phyloP scores from a whole-genome alignment of 2,113 vertebrate species.

The Martes martes region DNA sequence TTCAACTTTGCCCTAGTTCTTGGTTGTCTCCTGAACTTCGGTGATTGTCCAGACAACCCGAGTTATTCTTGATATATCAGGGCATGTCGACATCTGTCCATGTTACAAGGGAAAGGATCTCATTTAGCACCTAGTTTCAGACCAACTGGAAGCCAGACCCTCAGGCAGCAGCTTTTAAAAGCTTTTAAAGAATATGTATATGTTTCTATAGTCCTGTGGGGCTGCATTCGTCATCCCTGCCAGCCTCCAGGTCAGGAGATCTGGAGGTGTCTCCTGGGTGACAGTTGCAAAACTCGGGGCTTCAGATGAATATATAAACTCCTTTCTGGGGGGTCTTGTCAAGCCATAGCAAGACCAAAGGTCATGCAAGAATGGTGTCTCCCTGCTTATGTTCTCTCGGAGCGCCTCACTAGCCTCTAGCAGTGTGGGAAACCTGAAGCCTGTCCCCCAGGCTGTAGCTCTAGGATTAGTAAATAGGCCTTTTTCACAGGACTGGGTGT shows the following conservation, averaged over 20 bases:
- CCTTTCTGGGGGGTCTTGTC: background rate
- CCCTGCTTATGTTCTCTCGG: background rate
- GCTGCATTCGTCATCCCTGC: background rate
- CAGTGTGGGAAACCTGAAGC: background rate
- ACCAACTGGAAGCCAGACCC: background rate
- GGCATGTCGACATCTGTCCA: background rate
- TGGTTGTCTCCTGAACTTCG: background rate
- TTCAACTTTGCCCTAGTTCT: background rate
- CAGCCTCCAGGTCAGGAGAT: background rate
- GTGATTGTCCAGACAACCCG: background rate
- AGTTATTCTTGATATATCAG: background rate
- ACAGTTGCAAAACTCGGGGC: background rate
- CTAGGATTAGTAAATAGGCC: background rate
- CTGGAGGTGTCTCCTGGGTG: background rate
- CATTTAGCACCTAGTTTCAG: background rate
- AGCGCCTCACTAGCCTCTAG: background rate
- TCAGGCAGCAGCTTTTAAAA: background rate
- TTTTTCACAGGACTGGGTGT: background rate
- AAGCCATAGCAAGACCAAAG: background rate
- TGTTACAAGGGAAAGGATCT: background rate
- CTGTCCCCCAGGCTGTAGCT: background rate
- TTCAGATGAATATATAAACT: background rate
- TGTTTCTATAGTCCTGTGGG: background rate
- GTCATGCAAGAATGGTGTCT: background rate
- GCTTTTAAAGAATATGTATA: background rate